Base-by-base conservation (phyloP, 2,888 invertebrate genomes). In the Lamproptera curius region DNA sequence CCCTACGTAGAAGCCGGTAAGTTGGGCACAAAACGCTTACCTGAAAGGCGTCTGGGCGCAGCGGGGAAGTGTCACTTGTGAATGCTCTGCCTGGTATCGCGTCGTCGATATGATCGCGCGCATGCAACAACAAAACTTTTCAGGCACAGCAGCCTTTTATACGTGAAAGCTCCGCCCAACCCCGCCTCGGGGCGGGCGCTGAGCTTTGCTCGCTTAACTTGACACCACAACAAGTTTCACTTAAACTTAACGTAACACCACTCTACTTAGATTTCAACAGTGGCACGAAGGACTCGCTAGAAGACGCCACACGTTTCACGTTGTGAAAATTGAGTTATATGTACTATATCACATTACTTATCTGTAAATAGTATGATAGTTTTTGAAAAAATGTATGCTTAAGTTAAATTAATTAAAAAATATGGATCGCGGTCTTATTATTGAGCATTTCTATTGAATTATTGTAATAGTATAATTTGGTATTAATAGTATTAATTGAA, bases 61-160 rank as follows among this genome's bases (percentile, higher is more conserved):
- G 57, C 56, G 59, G 55, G 56, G 55, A 59, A 59, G 40, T 56
- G 54, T 58, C 59, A 54, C 59, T 53, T 42, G 38, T 50, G 49
- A 47, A 31, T 45, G 45, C 63, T 67, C 67, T 60, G 59, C 49
- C n/a, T 63, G 35, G 63, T 67, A 63, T 67, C 70, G 70, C 73
- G 63, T 62, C 58, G 63, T 66, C 65, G 77, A 65, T 73, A 70
- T 71, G 75, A 74, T 76, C 69, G 73, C 81, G 75, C 75, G 74
- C 76, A 76, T 84, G 71, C 73, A 84, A 78, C 83, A 79, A 76
- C 76, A 78, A 80, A 31, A 76, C 66, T 76, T 79, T 73, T 70
- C 63, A 72, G 70, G 65, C 73, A 63, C 71, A 75, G 79, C 63
- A 59, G 63, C 70, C 78, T 86, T 86, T 83, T 86, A 86, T 85